Percentiles rank a stretch among this genome's conserved stretches.
Conservation (phyloP, 1,140 invertebrate genomes). For the Matsumurasca onukii region DNA sequence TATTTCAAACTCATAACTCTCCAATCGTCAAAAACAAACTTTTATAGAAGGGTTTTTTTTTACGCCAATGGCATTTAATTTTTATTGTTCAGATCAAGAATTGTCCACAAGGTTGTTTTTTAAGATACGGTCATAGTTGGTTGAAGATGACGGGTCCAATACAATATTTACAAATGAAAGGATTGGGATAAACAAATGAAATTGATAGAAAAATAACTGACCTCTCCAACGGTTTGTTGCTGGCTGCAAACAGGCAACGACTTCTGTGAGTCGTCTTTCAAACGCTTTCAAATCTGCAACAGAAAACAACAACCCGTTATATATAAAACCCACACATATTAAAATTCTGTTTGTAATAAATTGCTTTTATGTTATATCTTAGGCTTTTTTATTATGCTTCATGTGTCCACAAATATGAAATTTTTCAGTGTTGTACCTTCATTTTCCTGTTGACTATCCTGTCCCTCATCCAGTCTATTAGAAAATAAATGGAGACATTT, state of each 20-base stretch:
- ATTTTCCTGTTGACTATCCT: background rate
- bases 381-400: background rate
- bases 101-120: no score
- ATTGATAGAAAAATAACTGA: constrained; percentile 51
- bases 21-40: no score
- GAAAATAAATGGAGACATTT: background rate
- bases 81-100: no score
- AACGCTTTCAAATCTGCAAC: constrained; percentile 96
- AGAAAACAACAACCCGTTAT: constrained; percentile 46
- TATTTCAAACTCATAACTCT: no score
- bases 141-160: no score
- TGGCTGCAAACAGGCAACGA: constrained; percentile 91
- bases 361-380: background rate
- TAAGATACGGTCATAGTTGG: no score
- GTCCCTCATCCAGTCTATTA: background rate
- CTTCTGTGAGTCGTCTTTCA: constrained; percentile 92
- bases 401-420: background rate
- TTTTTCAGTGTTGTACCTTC: background rate
- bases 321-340: no score
- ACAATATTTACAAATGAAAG: no score
- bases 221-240: constrained; percentile 91
- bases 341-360: no score
- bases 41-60: no score
- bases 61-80: no score
- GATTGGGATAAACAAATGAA: background rate